phyloP scores from a whole-genome alignment of 2,797 vertebrate genomes.

The Mormyrus proboscirostris region DNA sequence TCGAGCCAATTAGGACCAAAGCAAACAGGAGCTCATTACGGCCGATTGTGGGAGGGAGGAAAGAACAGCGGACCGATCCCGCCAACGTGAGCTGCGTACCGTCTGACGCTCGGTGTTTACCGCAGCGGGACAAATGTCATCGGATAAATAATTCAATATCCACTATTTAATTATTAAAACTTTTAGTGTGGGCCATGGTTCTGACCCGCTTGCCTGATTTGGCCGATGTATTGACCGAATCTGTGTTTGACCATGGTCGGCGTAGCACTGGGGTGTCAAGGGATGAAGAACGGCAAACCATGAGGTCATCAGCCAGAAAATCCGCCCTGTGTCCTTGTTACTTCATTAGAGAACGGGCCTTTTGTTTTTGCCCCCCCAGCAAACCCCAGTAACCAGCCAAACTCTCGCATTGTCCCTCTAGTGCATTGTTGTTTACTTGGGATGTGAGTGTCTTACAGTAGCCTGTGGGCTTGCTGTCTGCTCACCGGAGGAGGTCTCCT shows the following conservation, averaged over 20 bases:
- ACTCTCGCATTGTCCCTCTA: background rate
- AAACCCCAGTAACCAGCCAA: too few relatives aligned
- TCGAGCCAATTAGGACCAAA: slow-evolving; percentile 28
- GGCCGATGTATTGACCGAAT: background rate
- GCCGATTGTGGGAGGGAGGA: slow-evolving; percentile 10
- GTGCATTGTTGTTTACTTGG: slow-evolving; percentile 10
- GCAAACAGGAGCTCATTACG: slow-evolving; percentile 20
- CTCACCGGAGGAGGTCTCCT: background rate
- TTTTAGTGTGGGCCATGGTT: background rate
- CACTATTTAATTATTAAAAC: background rate
- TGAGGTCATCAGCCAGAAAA: slow-evolving; percentile 33
- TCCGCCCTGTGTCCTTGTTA: background rate
- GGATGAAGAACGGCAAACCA: slow-evolving; percentile 39
- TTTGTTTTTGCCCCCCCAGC: background rate
- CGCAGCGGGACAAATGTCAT: background rate
- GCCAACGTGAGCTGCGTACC: slow-evolving; percentile 2
- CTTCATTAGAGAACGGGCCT: background rate
- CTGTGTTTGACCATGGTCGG: background rate
- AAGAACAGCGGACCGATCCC: background rate
- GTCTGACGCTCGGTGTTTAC: background rate
- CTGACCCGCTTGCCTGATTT: background rate
- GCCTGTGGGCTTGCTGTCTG: background rate
- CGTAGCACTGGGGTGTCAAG: background rate
- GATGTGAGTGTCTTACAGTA: background rate
- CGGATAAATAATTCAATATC: background rate